Conservation (phyloP, 2,113 vertebrate species). For the Ploceus nigricollis region DNA sequence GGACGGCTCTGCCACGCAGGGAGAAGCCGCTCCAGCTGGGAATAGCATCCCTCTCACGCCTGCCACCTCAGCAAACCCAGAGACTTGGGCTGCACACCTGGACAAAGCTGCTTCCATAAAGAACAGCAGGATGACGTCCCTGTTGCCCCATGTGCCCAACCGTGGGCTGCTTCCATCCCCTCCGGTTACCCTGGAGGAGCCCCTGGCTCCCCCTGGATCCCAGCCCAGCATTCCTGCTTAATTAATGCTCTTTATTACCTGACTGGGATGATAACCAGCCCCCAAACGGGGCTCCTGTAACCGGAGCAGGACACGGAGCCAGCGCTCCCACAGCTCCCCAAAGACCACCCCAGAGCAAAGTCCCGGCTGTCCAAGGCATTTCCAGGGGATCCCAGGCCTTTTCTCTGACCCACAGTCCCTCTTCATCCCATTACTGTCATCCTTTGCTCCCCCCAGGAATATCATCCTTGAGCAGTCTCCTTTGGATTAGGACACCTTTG, state of each 20-base stretch:
- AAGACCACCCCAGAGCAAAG: slow-evolving; percentile 20
- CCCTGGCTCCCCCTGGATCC: background rate
- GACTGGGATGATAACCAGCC: slow-evolving; percentile 69
- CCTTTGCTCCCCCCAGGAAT: background rate
- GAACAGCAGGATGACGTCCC: background rate
- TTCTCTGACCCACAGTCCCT: background rate
- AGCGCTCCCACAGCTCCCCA: background rate
- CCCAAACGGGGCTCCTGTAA: background rate
- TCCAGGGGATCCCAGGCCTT: background rate
- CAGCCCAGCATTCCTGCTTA: slow-evolving; percentile 48
- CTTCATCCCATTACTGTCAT: background rate
- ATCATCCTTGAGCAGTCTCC: background rate
- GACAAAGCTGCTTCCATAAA: background rate
- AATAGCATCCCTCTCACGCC: rapidly evolving
- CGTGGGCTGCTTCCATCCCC: background rate
- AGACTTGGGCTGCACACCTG: background rate
- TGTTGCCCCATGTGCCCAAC: rapidly evolving
- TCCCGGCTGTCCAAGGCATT: background rate
- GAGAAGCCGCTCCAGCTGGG: background rate
- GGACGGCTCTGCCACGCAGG: background rate
- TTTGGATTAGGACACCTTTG: background rate
- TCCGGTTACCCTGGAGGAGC: background rate
- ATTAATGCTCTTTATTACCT: slow-evolving; percentile 75
- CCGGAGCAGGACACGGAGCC: background rate
- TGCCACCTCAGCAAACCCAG: background rate